A percentile compares a stretch with the other conserved stretches of the same genome.
Evolutionary conservation across 2,888 invertebrate species (phyloP).

Genomic region (Chrysina gloriosa): DNA sequence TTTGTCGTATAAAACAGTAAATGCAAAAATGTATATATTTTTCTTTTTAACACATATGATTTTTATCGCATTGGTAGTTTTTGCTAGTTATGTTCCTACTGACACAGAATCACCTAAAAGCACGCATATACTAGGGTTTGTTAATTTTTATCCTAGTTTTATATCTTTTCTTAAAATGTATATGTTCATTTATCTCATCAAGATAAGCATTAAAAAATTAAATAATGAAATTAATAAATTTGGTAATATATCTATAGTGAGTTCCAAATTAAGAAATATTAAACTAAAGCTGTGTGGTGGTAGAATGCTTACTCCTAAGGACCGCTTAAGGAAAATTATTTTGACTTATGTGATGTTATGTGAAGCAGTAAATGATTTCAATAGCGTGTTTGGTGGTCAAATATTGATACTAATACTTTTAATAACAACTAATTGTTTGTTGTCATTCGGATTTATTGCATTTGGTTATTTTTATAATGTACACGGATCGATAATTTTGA

Average conservation of each 20-base stretch:
- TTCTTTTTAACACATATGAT: not conserved
- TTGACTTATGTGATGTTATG: conserved; percentile 12
- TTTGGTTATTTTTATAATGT: conserved; percentile 5
- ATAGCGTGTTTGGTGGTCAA: conserved; percentile 12
- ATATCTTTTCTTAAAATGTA: not conserved
- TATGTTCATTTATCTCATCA: conserved; percentile 5
- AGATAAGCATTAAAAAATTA: not conserved
- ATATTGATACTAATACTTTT: conserved; percentile 21
- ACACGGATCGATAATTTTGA: not conserved
- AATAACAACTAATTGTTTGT: conserved; percentile 14
- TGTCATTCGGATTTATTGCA: conserved; percentile 12
- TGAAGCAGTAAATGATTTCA: conserved; percentile 17
- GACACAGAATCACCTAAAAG: not conserved
- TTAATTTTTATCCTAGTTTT: conserved; percentile 7
- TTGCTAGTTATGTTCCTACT: not conserved
- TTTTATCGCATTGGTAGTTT: not conserved
- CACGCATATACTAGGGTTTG: not conserved
- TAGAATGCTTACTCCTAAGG: not conserved
- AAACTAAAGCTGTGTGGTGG: not conserved
- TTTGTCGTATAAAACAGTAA: not conserved
- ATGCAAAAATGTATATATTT: not conserved
- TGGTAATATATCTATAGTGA: not conserved
- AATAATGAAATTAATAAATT: conserved; percentile 3
- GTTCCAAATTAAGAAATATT: not conserved
- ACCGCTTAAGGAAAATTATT: conserved; percentile 5